Conservation (phyloP, 2,797 vertebrate genomes). For the Helicolenus hilgendorfi region DNA sequence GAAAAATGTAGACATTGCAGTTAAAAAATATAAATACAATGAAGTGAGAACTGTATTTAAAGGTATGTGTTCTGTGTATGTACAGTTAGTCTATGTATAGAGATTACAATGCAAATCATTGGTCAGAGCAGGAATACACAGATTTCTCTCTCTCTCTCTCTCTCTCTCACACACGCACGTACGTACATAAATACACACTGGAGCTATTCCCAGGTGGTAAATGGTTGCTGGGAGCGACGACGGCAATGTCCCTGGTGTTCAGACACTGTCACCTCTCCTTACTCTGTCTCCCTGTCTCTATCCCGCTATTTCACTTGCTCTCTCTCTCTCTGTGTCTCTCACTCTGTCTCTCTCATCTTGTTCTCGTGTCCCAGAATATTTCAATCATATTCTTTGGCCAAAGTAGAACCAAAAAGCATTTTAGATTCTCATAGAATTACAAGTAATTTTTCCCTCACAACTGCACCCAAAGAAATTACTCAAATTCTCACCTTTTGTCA, state of each 20-base stretch:
- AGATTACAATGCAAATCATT: neutral
- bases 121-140: neutral
- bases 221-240: slow-evolving; percentile 67
- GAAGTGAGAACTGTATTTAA: neutral
- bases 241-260: slow-evolving; percentile 69
- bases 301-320: neutral
- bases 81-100: neutral
- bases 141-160: neutral
- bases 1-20: neutral
- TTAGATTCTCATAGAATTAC: neutral
- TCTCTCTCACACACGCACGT: neutral
- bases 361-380: neutral
- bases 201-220: slow-evolving; percentile 59
- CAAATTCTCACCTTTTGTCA: slow-evolving; percentile 22
- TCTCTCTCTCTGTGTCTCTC: neutral
- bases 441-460: neutral
- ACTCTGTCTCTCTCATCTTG: neutral
- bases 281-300: slow-evolving; percentile 21
- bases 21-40: neutral
- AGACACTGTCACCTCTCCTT: slow-evolving; percentile 59
- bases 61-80: too few relatives aligned
- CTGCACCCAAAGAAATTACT: slow-evolving; percentile 14
- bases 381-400: neutral
- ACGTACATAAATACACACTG: slow-evolving; percentile 1
- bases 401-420: neutral